Percentiles rank a stretch among this genome's conserved stretches.
phyloP scores from a whole-genome alignment of 2,797 vertebrate species.

The Rhynchonycteris naso region DNA sequence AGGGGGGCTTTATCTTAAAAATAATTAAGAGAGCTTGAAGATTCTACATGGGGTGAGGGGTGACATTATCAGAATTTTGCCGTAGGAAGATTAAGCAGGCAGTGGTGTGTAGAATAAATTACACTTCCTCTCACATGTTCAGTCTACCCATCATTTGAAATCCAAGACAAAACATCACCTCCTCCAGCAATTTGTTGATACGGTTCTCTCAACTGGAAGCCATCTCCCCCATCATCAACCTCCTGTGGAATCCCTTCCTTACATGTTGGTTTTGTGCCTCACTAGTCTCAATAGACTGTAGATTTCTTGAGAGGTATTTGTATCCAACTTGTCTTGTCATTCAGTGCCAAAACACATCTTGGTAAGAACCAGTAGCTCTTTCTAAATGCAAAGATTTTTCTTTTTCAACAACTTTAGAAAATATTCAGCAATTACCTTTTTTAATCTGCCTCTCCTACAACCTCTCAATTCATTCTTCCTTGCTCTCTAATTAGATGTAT shows the following conservation, averaged over 20 bases:
- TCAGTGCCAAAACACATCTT: not conserved
- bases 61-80: not conserved
- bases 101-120: not conserved
- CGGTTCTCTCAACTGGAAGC: not conserved
- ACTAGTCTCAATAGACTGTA: not conserved
- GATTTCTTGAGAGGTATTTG: not conserved
- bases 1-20: not conserved
- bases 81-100: not conserved
- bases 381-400: not conserved
- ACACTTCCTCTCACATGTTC: not conserved
- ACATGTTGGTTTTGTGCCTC: not conserved
- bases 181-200: not conserved
- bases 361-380: not conserved
- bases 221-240: not conserved
- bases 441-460: not conserved
- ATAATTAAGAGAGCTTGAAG: not conserved
- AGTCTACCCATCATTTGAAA: not conserved
- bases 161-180: conserved; percentile 26
- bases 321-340: not conserved
- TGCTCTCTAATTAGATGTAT: not conserved
- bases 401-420: conserved; percentile 25
- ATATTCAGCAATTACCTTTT: not conserved
- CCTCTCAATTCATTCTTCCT: not conserved
- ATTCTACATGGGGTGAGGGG: not conserved
- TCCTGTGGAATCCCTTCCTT: not conserved